Conservation (phyloP, 2,888 invertebrate species). For the Myopa tessellatipennis region DNA sequence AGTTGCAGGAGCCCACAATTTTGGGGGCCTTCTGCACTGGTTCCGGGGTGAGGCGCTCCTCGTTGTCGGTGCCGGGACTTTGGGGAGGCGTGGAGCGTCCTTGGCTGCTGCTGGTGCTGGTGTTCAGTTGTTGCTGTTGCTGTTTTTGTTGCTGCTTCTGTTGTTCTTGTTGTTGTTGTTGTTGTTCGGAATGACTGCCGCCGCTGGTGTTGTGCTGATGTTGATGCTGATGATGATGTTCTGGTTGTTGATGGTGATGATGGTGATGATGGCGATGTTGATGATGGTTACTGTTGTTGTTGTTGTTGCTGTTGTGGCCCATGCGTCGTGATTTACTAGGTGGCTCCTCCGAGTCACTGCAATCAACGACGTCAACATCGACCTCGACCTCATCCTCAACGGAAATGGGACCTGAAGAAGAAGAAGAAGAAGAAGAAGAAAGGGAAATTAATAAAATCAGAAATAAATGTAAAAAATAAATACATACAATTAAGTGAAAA, state of each 20-base stretch:
- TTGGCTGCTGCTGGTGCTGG: conserved; percentile 62
- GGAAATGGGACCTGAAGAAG: conserved; percentile 66
- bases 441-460: background rate
- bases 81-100: conserved; percentile 67
- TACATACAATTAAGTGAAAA: no score
- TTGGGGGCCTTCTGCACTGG: conserved; percentile 69
- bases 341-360: conserved; percentile 74
- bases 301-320: conserved; percentile 47
- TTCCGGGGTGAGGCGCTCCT: conserved; percentile 66
- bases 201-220: conserved; percentile 38
- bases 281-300: conserved; percentile 44
- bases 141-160: conserved; percentile 49
- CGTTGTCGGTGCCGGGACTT: conserved; percentile 66
- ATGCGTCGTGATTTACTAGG: conserved; percentile 61
- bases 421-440: conserved; percentile 37
- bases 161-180: conserved; percentile 40
- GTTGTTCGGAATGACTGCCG: conserved; percentile 42
- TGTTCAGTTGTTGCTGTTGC: conserved; percentile 55
- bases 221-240: conserved; percentile 64
- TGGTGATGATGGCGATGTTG: conserved; percentile 55
- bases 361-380: conserved; percentile 78
- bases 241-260: conserved; percentile 64
- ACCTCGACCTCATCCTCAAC: conserved; percentile 72
- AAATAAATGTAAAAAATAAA: no score
- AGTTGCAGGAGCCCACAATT: conserved; percentile 77